Evolutionary conservation across 2,797 vertebrate species (phyloP).

Genomic region (Botia kubotai): DNA sequence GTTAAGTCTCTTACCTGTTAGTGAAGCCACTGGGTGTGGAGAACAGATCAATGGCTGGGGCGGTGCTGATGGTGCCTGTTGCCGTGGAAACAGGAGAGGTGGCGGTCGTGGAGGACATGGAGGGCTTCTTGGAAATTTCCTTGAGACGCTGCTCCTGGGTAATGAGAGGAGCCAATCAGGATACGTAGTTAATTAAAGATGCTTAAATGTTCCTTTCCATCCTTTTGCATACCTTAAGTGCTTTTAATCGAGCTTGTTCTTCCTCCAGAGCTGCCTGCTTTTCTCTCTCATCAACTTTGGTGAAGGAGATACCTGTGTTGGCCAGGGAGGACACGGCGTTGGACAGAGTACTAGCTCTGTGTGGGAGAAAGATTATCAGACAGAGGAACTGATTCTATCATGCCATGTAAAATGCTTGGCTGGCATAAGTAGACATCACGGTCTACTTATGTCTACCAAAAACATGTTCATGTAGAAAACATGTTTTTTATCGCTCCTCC

Average conservation of each 20-base stretch:
- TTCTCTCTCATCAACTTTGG: conserved; percentile 95
- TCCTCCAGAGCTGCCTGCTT: conserved; percentile 94
- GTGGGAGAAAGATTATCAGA: conserved; percentile 31
- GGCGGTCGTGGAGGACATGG: conserved; percentile 83
- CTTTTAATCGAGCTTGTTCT: conserved; percentile 91
- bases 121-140: conserved; percentile 92
- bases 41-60: conserved; percentile 90
- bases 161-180: conserved; percentile 41
- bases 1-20: conserved; percentile 80
- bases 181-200: background rate
- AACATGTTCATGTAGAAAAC: too few relatives aligned
- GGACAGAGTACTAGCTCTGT: conserved; percentile 93
- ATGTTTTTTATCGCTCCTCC: too few relatives aligned
- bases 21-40: conserved; percentile 87
- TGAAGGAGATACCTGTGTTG: conserved; percentile 93
- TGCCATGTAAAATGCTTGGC: conserved; percentile 24
- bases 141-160: conserved; percentile 90
- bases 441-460: too few relatives aligned
- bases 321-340: conserved; percentile 93
- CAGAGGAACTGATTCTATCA: conserved; percentile 9
- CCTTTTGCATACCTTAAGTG: conserved; percentile 83
- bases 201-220: background rate
- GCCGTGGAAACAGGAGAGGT: conserved; percentile 87
- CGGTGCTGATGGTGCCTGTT: conserved; percentile 84
- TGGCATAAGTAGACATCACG: background rate